Evolutionary conservation across 2,888 invertebrate species (phyloP).

Genomic region (Stratiomys singularior): DNA sequence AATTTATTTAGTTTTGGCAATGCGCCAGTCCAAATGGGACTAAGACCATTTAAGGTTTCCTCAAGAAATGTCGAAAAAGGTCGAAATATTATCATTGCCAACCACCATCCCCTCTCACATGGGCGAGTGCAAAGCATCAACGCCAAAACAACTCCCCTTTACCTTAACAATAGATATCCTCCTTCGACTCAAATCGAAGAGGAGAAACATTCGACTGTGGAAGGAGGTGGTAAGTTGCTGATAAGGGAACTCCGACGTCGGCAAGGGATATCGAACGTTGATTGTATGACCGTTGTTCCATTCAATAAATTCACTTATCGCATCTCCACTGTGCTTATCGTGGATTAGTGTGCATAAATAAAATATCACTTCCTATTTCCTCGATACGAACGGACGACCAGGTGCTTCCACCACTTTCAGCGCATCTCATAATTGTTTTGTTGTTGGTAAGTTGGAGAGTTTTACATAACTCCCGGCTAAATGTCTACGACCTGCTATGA

Average conservation of each 20-base stretch:
- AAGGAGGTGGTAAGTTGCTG: not conserved
- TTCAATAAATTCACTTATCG: conserved; percentile 7
- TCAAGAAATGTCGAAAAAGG: no score
- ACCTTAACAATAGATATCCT: not conserved
- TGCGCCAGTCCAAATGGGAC: no score
- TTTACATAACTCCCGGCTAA: conserved; percentile 45
- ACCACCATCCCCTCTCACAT: no score
- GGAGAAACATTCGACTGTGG: not conserved
- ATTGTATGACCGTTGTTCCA: not conserved
- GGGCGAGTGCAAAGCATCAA: not conserved
- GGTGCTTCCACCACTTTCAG: conserved; percentile 17
- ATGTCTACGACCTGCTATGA: conserved; percentile 46
- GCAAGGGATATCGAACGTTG: not conserved
- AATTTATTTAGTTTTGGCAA: no score
- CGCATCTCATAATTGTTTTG: conserved; percentile 13
- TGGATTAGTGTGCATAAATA: conserved; percentile 11
- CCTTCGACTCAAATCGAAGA: not conserved
- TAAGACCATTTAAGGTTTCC: no score
- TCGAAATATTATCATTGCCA: no score
- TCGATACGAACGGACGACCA: not conserved
- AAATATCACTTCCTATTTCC: not conserved
- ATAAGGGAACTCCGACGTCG: conserved; percentile 14
- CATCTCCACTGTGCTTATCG: not conserved
- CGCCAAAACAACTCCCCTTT: not conserved
- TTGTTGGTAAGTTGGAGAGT: not conserved